Evolutionary conservation across 2,113 vertebrate genomes (phyloP).

Genomic region (Castor canadensis): DNA sequence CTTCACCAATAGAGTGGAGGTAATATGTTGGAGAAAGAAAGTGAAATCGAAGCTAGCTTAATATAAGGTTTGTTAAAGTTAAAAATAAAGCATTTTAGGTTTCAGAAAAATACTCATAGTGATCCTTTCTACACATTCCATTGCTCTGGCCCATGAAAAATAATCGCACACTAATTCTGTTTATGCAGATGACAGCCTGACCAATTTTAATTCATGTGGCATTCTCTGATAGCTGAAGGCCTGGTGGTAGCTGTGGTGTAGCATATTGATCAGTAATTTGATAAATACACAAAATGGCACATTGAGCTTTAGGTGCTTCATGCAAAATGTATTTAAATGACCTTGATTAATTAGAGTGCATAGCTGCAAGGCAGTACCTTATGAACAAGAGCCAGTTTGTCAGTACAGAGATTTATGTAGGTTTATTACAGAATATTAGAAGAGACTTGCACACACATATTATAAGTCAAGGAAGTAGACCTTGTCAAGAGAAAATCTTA

Average conservation of each 20-base stretch:
- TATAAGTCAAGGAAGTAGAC: neutral
- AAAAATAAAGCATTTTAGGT: slow-evolving; percentile 77
- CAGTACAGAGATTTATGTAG: slow-evolving; percentile 78
- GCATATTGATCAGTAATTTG: slow-evolving; percentile 89
- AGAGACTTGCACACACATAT: slow-evolving; percentile 25
- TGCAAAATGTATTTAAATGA: slow-evolving; percentile 89
- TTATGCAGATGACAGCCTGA: slow-evolving; percentile 81
- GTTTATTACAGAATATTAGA: slow-evolving; percentile 65
- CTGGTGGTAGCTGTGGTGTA: slow-evolving; percentile 80
- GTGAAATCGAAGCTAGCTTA: slow-evolving; percentile 86
- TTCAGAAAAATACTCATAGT: slow-evolving; percentile 79
- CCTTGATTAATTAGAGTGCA: slow-evolving; percentile 84
- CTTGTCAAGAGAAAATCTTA: neutral
- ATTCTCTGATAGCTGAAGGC: slow-evolving; percentile 78
- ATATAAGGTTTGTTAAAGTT: slow-evolving; percentile 83
- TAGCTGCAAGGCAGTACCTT: slow-evolving; percentile 77
- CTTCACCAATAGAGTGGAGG: slow-evolving; percentile 86
- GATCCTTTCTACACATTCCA: slow-evolving; percentile 57
- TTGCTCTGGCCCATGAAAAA: slow-evolving; percentile 73
- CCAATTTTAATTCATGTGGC: slow-evolving; percentile 84
- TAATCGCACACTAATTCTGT: slow-evolving; percentile 77
- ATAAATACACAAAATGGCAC: slow-evolving; percentile 87
- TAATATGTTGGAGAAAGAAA: slow-evolving; percentile 85
- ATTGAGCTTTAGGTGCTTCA: slow-evolving; percentile 83
- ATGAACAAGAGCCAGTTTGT: slow-evolving; percentile 75